Evolutionary conservation across 2,888 invertebrate species (phyloP), one percentile per base, ranked within the genome.

Genomic region (Netelia fuscicornis): DNA sequence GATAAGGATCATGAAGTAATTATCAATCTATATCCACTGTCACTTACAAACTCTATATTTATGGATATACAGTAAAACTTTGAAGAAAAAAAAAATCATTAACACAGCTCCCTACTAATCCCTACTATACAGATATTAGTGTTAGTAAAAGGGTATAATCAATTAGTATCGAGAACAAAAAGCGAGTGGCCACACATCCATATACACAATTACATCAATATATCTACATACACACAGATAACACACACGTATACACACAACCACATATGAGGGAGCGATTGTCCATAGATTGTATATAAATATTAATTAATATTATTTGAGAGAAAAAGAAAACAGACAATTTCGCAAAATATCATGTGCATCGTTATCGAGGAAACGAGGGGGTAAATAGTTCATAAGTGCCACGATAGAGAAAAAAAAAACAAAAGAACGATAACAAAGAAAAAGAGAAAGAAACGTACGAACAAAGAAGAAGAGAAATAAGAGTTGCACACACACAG

Each of bases 261-360:
- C 11, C 13, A 58, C 5, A 67, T 25, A 56, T 9, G 68, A 81
- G 71, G 87, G 83, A 81, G 82, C 86, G 81, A 86, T 88, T 91
- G 91, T 91, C 90, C 89, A 91, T 91, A 91, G 87, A 79, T 85
- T 91, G 91, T 91, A 91, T 78, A 91, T 86, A 87, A 87, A 88
- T 77, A 81, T 68, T 68, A 20, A 83, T 81, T 52, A 80, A 72
- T 82, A 84, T 81, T 70, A 75, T 44, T 71, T 68, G 65, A 72
- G 44, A 11, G 6, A 42, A 30, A 62, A 54, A 52, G 20, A 67
- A 60, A 70, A 58, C 83, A 48, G 68, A 70, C 58, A 62, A 48
- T 81, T 65, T 83, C 70, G 71, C 37, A 77, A 85, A 70, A 79
- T 81, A 81, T 80, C 82, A 84, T 80, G 82, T 74, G 76, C 77